These are phyloP conservation scores for Drosophila sordidapex DNA, from an alignment of 2,888 invertebrate genomes.

Conservation along the genomic window DNA sequence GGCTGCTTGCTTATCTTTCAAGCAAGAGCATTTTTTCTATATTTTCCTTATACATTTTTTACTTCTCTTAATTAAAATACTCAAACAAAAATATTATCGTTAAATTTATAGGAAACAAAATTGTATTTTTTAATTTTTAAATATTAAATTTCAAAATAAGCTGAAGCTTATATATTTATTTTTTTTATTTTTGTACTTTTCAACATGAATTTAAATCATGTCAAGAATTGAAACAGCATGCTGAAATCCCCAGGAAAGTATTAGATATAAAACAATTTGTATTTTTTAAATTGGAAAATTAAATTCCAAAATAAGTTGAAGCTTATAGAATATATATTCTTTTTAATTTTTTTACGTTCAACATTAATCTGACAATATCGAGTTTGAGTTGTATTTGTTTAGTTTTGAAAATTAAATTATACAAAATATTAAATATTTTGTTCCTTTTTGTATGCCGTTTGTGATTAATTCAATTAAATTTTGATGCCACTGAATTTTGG, in stretches of 20 bases:
- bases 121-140: background rate
- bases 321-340: too few relatives aligned
- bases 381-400: background rate
- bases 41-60: background rate
- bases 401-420: background rate
- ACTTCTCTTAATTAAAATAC: background rate
- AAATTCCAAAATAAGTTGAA: too few relatives aligned
- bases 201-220: background rate
- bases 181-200: fast-evolving
- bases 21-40: background rate
- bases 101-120: background rate
- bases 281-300: too few relatives aligned
- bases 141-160: background rate
- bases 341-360: too few relatives aligned
- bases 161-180: background rate
- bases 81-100: background rate
- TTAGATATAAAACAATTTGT: too few relatives aligned
- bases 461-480: background rate
- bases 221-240: background rate
- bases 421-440: background rate
- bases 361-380: background rate
- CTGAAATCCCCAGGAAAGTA: background rate
- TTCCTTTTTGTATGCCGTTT: background rate
- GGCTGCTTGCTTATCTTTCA: background rate
- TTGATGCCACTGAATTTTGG: background rate